Evolutionary conservation across 2,113 vertebrate species (phyloP).

Genomic region (Eptesicus fuscus): DNA sequence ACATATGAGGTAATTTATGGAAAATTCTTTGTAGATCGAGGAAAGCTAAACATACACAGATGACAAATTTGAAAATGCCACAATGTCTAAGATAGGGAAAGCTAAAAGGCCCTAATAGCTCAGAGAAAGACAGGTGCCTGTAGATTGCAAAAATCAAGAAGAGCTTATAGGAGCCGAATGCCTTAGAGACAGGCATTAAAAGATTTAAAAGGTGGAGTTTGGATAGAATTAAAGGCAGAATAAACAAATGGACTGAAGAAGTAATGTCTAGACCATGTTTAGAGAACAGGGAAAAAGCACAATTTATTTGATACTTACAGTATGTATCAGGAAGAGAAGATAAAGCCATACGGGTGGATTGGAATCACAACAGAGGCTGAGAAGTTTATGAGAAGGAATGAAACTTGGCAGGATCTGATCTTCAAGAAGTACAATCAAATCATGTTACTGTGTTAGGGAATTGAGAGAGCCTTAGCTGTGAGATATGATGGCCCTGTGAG

Average conservation of each 20-base stretch:
- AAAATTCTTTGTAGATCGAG: not conserved
- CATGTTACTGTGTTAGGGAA: fast-evolving
- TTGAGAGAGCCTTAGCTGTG: not conserved
- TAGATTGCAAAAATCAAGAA: not conserved
- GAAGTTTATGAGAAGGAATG: not conserved
- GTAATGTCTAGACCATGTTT: not conserved
- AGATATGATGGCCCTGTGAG: not conserved
- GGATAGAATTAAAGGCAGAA: not conserved
- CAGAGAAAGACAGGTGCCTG: not conserved
- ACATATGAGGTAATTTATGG: not conserved
- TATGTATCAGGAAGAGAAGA: not conserved
- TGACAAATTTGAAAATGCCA: not conserved
- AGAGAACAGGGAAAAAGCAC: not conserved
- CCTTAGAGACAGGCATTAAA: not conserved
- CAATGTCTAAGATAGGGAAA: not conserved
- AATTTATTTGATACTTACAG: not conserved
- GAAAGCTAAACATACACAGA: not conserved
- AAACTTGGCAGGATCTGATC: not conserved
- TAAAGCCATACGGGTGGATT: not conserved
- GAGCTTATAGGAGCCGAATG: not conserved
- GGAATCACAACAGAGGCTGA: not conserved
- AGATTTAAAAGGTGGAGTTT: not conserved
- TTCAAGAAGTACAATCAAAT: not conserved
- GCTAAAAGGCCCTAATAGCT: not conserved
- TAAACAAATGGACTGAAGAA: not conserved